These are phyloP conservation scores for Darevskia mixta DNA, from an alignment of 2,797 vertebrate genomes.

Conservation along the genomic window DNA sequence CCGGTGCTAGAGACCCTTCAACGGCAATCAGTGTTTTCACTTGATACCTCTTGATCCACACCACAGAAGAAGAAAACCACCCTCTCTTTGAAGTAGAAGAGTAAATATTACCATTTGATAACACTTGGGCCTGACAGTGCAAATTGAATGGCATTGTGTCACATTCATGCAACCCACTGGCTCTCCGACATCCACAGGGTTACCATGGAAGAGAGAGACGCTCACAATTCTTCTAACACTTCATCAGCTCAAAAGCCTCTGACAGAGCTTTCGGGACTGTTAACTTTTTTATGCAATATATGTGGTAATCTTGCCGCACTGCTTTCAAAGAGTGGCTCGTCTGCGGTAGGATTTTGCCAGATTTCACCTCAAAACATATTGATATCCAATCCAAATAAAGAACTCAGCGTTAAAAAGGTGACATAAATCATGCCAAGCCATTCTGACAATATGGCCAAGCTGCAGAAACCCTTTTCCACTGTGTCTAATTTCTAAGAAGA, in stretches of 20 bases:
- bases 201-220: conserved; percentile 65
- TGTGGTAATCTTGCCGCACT: background rate
- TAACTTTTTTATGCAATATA: conserved; percentile 12
- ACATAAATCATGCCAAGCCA: background rate
- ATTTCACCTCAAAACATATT: background rate
- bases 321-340: background rate
- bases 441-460: background rate
- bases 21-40: conserved; percentile 53
- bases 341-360: background rate
- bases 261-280: background rate
- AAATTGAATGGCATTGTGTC: conserved; percentile 74
- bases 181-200: conserved; percentile 40
- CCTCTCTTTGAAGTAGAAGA: conserved; percentile 77
- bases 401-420: background rate
- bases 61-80: conserved; percentile 66
- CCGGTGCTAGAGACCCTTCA: conserved; percentile 38
- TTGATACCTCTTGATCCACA: conserved; percentile 63
- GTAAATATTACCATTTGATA: conserved; percentile 82
- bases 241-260: conserved; percentile 49
- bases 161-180: conserved; percentile 53
- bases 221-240: conserved; percentile 34
- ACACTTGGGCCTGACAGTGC: conserved; percentile 68
- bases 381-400: background rate
- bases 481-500: background rate
- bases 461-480: background rate